Evolutionary conservation across 2,888 invertebrate species (phyloP).

Genomic region (Tachina lurida): DNA sequence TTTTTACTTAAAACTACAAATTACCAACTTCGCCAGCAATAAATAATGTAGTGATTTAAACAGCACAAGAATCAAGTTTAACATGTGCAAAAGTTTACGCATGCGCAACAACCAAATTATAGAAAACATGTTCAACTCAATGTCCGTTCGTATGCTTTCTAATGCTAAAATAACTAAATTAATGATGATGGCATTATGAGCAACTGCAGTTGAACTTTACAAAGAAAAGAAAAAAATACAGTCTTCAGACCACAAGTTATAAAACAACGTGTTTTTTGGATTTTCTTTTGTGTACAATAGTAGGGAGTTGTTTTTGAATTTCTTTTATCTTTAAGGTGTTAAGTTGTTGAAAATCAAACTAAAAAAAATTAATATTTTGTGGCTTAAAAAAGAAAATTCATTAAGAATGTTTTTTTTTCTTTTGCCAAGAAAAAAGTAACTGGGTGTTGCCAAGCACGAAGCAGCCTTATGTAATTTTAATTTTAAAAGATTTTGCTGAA

Average conservation of each 20-base stretch:
- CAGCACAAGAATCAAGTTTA: conserved; percentile 33
- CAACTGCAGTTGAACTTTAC: conserved; percentile 42
- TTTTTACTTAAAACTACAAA: not conserved
- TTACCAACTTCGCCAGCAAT: not conserved
- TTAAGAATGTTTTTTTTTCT: conserved; percentile 22
- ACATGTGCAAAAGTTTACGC: conserved; percentile 37
- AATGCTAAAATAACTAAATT: conserved; percentile 64
- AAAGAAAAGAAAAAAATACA: not conserved
- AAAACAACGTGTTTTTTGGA: not conserved
- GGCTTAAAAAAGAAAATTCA: conserved; percentile 38
- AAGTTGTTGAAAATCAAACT: conserved; percentile 61
- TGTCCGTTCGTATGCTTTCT: conserved; percentile 43
- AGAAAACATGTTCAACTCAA: conserved; percentile 18
- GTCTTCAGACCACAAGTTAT: not conserved
- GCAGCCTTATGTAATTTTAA: not conserved
- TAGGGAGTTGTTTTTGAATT: not conserved
- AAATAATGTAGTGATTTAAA: not conserved
- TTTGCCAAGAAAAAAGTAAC: not conserved
- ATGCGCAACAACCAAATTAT: conserved; percentile 25
- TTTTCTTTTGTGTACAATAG: not conserved
- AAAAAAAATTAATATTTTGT: conserved; percentile 1
- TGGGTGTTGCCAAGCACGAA: conserved; percentile 54
- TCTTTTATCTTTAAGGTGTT: conserved; percentile 44
- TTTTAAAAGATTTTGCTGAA: not conserved
- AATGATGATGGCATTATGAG: conserved; percentile 65